phyloP scores from a whole-genome alignment of 2,888 invertebrate genomes.

The Automeris io region DNA sequence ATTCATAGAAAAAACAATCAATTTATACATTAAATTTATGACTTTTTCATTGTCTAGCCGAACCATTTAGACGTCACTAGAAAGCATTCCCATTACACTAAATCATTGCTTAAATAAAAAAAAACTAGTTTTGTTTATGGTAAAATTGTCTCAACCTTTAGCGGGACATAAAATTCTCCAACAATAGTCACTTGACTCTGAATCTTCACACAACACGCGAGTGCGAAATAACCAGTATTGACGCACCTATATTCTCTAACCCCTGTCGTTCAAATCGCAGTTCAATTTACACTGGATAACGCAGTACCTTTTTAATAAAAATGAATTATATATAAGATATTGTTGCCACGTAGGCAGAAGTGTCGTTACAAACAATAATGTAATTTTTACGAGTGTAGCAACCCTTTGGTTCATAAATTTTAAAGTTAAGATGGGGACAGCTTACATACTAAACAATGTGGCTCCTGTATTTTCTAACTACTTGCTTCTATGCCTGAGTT shows the following conservation, averaged over 20 bases:
- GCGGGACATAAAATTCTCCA: slow-evolving; percentile 53
- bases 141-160: slow-evolving; percentile 54
- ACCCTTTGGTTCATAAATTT: slow-evolving; percentile 74
- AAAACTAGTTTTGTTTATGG: slow-evolving; percentile 50
- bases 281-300: slow-evolving; percentile 29
- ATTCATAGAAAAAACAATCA: slow-evolving; percentile 5
- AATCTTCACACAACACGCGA: slow-evolving; percentile 50
- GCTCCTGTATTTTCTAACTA: no score
- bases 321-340: slow-evolving; percentile 64
- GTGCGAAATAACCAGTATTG: slow-evolving; percentile 21
- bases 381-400: slow-evolving; percentile 71
- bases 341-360: slow-evolving; percentile 75
- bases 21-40: slow-evolving; percentile 39
- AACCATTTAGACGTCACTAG: slow-evolving; percentile 49
- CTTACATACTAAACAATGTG: no score
- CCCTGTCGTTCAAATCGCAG: slow-evolving; percentile 13
- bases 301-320: slow-evolving; percentile 36
- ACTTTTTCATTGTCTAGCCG: slow-evolving; percentile 50
- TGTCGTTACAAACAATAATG: slow-evolving; percentile 74
- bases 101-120: slow-evolving; percentile 53
- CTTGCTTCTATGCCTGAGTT: no score
- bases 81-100: slow-evolving; percentile 63
- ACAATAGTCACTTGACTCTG: slow-evolving; percentile 65
- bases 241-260: slow-evolving; percentile 13
- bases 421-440: slow-evolving; percentile 55